phyloP scores from a whole-genome alignment of 2,797 vertebrate genomes.

The Lithobates pipiens region DNA sequence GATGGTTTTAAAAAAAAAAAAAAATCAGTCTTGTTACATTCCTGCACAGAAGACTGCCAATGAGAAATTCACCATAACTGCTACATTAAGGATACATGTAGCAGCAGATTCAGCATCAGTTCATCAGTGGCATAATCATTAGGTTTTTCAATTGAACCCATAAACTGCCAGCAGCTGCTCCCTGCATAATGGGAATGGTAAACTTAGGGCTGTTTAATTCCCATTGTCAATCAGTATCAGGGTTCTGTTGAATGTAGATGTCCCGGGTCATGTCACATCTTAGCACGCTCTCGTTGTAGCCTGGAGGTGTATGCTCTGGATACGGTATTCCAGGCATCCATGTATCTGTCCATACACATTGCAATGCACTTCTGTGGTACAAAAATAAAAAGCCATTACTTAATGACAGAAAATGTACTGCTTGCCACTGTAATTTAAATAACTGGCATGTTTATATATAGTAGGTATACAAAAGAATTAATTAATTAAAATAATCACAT shows the following conservation, averaged over 20 bases:
- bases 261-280: slow-evolving; percentile 79
- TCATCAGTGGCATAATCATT: slow-evolving; percentile 31
- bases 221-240: slow-evolving; percentile 1
- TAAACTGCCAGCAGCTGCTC: background rate
- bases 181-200: slow-evolving; percentile 2
- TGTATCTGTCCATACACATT: slow-evolving; percentile 99
- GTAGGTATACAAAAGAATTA: no score
- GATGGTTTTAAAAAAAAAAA: background rate
- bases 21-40: background rate
- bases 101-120: background rate
- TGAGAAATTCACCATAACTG: background rate
- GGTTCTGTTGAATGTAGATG: background rate
- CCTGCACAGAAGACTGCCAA: background rate
- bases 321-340: slow-evolving; percentile 97
- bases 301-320: slow-evolving; percentile 94
- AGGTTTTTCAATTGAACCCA: background rate
- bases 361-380: slow-evolving; percentile 91
- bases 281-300: slow-evolving; percentile 91
- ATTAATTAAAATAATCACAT: no score
- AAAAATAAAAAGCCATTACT: background rate
- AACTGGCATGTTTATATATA: no score
- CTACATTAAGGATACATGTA: background rate
- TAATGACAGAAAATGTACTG: background rate
- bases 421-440: no score
- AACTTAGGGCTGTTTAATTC: background rate